phyloP scores from a whole-genome alignment of 2,888 invertebrate species.

The Trimorus sp. region DNA sequence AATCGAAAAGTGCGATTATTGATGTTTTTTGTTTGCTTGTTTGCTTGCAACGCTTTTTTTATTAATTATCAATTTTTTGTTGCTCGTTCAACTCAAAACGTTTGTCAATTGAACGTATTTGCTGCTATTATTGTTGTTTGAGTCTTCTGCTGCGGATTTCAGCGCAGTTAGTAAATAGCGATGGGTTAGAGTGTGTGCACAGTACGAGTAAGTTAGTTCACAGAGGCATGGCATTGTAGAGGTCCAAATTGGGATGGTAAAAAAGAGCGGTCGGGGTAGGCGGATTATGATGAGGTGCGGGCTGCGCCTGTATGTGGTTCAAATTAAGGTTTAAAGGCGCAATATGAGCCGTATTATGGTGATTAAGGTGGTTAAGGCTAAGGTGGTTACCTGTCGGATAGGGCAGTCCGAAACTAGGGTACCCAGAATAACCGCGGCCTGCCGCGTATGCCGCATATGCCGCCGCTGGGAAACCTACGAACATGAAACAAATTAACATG shows the following conservation, averaged over 20 bases:
- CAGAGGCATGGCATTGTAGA: slow-evolving; percentile 82
- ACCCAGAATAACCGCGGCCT: slow-evolving; percentile 98
- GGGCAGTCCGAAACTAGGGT: slow-evolving; percentile 98
- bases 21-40: slow-evolving; percentile 28
- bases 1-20: slow-evolving; percentile 48
- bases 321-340: slow-evolving; percentile 82
- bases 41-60: slow-evolving; percentile 1
- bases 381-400: slow-evolving; percentile 98
- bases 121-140: slow-evolving; percentile 42
- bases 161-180: slow-evolving; percentile 73
- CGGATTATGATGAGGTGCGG: slow-evolving; percentile 84
- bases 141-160: slow-evolving; percentile 64
- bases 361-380: slow-evolving; percentile 88
- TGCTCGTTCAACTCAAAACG: slow-evolving; percentile 32
- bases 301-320: slow-evolving; percentile 82
- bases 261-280: slow-evolving; percentile 85
- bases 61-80: slow-evolving; percentile 13
- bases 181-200: slow-evolving; percentile 76
- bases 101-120: slow-evolving; percentile 33
- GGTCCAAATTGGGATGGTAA: slow-evolving; percentile 81
- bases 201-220: slow-evolving; percentile 80
- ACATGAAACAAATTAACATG: slow-evolving; percentile 70
- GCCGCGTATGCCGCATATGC: slow-evolving; percentile 98
- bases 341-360: slow-evolving; percentile 81
- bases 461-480: slow-evolving; percentile 95